Conservation (phyloP, 2,888 invertebrate genomes). For the Phalera bucephala region DNA sequence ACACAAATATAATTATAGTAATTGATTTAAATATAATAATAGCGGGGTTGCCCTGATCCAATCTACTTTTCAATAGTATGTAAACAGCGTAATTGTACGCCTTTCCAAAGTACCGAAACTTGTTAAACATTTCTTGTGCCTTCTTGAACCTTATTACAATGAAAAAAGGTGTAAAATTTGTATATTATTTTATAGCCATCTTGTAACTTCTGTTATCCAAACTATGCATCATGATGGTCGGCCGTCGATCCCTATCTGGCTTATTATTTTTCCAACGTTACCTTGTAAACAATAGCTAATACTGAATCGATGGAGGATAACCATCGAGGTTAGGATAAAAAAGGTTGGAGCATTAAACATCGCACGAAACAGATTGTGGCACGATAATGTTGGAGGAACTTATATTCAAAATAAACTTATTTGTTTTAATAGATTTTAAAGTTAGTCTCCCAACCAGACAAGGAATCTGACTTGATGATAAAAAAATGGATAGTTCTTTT, state of each 20-base stretch:
- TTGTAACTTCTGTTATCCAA: slow-evolving; percentile 15
- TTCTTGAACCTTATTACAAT: not conserved
- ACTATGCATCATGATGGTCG: slow-evolving; percentile 19
- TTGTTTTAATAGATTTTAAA: too few species aligned
- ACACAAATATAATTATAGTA: slow-evolving; percentile 73
- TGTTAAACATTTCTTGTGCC: not conserved
- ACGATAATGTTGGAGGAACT: too few species aligned
- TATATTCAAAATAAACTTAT: too few species aligned
- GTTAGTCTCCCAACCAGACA: too few species aligned
- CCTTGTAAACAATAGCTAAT: slow-evolving; percentile 31
- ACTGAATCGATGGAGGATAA: slow-evolving; percentile 26
- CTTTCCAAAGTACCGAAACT: slow-evolving; percentile 14
- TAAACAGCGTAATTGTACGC: slow-evolving; percentile 61
- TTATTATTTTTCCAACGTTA: slow-evolving; percentile 29
- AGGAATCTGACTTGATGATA: too few species aligned
- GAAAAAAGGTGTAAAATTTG: not conserved
- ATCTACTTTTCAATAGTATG: slow-evolving; percentile 53
- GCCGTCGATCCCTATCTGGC: slow-evolving; percentile 35
- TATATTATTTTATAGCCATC: not conserved
- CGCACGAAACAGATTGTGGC: too few species aligned
- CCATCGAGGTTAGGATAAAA: slow-evolving; percentile 14
- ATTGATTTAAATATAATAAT: slow-evolving; percentile 80
- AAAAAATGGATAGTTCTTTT: too few species aligned
- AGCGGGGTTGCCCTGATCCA: slow-evolving; percentile 52
- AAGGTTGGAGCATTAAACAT: slow-evolving; percentile 14